Evolutionary conservation across 1,140 invertebrate genomes (phyloP).

Genomic region (Odontomachus brunneus): DNA sequence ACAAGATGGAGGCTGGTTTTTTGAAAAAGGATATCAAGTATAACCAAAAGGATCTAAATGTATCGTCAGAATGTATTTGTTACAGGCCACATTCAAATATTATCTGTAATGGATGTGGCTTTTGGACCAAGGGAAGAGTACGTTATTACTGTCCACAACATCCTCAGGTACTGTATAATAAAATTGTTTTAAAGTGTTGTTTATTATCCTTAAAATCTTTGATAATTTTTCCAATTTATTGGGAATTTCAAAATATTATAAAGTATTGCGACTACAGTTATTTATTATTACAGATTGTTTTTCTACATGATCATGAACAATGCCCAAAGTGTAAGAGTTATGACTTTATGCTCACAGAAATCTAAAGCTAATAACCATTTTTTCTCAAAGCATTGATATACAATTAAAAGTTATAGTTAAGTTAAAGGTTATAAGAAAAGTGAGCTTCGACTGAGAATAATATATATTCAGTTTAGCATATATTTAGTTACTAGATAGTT

Average conservation of each 20-base stretch:
- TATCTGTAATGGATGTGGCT: conserved; percentile 70
- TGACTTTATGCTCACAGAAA: conserved; percentile 28
- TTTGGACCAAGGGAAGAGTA: conserved; percentile 63
- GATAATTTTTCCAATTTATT: background rate
- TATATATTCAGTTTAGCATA: no score
- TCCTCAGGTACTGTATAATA: conserved; percentile 58
- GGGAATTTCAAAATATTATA: background rate
- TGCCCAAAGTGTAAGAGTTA: conserved; percentile 42
- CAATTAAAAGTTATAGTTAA: no score
- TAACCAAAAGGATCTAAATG: background rate
- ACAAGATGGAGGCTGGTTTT: no score
- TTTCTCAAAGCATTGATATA: no score
- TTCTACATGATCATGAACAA: conserved; percentile 22
- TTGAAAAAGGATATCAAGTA: background rate
- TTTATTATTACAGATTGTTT: conserved; percentile 38
- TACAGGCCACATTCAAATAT: conserved; percentile 61
- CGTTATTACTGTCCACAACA: conserved; percentile 65
- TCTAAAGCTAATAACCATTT: background rate
- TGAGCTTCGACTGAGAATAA: no score
- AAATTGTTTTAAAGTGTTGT: background rate
- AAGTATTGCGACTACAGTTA: background rate
- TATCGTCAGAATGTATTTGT: conserved; percentile 53
- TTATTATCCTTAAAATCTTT: background rate
- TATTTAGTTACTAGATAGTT: no score
- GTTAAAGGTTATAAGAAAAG: no score